Conservation (phyloP, 1,140 invertebrate genomes). For the Lasioglossum albipes region DNA sequence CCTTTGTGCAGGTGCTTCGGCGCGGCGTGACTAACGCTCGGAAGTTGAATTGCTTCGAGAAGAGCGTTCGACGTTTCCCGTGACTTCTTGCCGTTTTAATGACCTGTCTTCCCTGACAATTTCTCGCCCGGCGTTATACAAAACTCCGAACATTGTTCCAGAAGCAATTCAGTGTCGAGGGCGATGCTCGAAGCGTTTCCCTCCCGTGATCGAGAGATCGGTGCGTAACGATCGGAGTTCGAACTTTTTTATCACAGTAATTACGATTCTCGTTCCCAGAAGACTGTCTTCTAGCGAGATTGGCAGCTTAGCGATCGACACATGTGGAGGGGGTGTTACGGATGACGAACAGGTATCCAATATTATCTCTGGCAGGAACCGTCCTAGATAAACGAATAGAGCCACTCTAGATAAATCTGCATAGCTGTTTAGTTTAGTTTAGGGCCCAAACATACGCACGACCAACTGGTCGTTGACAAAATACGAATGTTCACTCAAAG, state of each 20-base stretch:
- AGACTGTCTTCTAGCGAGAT: background rate
- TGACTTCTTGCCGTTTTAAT: constrained; percentile 33
- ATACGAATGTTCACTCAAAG: too few relatives aligned
- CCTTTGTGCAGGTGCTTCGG: constrained; percentile 9
- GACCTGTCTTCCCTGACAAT: constrained; percentile 11
- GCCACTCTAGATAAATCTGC: too few relatives aligned
- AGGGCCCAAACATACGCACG: too few relatives aligned
- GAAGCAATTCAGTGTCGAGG: constrained; percentile 16
- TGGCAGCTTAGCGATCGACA: too few relatives aligned
- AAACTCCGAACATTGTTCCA: background rate
- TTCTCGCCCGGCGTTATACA: background rate
- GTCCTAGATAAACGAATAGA: too few relatives aligned
- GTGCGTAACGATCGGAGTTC: background rate
- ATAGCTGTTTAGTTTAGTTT: too few relatives aligned
- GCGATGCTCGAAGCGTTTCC: too few relatives aligned
- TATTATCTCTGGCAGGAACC: too few relatives aligned
- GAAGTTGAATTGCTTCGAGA: constrained; percentile 40
- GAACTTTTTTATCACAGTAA: background rate
- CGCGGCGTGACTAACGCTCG: constrained; percentile 7
- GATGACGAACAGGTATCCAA: too few relatives aligned
- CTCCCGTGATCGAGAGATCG: background rate
- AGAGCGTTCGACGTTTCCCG: constrained; percentile 15
- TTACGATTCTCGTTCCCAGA: too few relatives aligned
- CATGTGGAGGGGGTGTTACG: too few relatives aligned
- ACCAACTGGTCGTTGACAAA: too few relatives aligned